Evolutionary conservation across 2,888 invertebrate genomes (phyloP).

Genomic region (Drosophila gaucha): DNA sequence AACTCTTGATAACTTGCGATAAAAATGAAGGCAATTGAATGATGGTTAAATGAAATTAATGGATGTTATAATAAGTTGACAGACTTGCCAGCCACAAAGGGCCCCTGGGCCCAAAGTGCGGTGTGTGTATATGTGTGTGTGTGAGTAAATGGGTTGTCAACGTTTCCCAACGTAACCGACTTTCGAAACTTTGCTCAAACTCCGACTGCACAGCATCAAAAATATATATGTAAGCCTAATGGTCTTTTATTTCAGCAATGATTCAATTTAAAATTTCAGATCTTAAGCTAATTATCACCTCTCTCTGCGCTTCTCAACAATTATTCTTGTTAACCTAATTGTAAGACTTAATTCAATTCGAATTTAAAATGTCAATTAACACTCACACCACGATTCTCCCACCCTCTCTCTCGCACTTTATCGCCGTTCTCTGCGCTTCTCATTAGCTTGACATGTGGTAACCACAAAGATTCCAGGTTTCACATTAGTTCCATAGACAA

Average conservation of each 20-base stretch:
- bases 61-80: constrained; percentile 81
- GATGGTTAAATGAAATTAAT: constrained; percentile 82
- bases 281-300: constrained; percentile 7
- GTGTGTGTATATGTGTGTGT: neutral
- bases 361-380: neutral
- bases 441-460: too few species aligned
- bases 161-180: too few species aligned
- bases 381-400: neutral
- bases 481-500: too few species aligned
- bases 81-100: constrained; percentile 49
- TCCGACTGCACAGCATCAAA: neutral
- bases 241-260: neutral
- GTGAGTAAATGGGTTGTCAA: constrained; percentile 14
- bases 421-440: too few species aligned
- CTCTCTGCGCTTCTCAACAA: neutral
- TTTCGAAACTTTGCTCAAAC: too few species aligned
- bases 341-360: constrained; percentile 2
- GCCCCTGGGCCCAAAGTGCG: too few species aligned
- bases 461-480: too few species aligned
- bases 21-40: constrained; percentile 82
- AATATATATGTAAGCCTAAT: constrained; percentile 1
- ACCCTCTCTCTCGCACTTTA: neutral
- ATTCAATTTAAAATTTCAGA: constrained; percentile 9
- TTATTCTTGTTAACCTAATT: neutral
- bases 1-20: constrained; percentile 75